phyloP scores from a whole-genome alignment of 1,140 invertebrate species.

The Gyrodactylus bullatarudis region DNA sequence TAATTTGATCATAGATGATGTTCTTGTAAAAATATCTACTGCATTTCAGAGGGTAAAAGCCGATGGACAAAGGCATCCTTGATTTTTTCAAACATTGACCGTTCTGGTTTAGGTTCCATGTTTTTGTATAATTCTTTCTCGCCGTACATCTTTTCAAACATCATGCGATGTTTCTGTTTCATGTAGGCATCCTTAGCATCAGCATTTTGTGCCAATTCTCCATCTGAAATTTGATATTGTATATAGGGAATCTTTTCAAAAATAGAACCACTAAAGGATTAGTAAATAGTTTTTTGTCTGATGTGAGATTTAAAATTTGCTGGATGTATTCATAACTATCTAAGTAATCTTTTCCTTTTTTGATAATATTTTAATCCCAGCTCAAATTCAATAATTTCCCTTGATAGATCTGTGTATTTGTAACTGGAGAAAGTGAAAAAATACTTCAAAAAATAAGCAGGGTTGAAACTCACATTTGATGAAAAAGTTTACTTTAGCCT shows the following conservation, averaged over 20 bases:
- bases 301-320: too few relatives aligned
- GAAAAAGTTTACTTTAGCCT: background rate
- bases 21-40: background rate
- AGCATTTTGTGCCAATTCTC: conserved; percentile 40
- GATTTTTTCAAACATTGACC: background rate
- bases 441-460: too few relatives aligned
- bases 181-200: conserved; percentile 45
- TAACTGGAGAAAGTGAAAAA: too few relatives aligned
- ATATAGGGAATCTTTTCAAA: too few relatives aligned
- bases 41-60: background rate
- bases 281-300: too few relatives aligned
- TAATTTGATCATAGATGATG: background rate
- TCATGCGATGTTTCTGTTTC: conserved; percentile 89
- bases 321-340: too few relatives aligned
- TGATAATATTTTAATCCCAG: too few relatives aligned
- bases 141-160: conserved; percentile 67
- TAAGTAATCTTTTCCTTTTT: too few relatives aligned
- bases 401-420: too few relatives aligned
- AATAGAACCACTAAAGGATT: too few relatives aligned
- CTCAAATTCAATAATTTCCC: too few relatives aligned
- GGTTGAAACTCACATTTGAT: background rate
- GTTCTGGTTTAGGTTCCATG: background rate
- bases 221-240: conserved; percentile 20
- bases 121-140: background rate
- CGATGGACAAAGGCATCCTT: background rate